phyloP scores from a whole-genome alignment of 2,888 invertebrate genomes.

The Lacanobia wlatinum region DNA sequence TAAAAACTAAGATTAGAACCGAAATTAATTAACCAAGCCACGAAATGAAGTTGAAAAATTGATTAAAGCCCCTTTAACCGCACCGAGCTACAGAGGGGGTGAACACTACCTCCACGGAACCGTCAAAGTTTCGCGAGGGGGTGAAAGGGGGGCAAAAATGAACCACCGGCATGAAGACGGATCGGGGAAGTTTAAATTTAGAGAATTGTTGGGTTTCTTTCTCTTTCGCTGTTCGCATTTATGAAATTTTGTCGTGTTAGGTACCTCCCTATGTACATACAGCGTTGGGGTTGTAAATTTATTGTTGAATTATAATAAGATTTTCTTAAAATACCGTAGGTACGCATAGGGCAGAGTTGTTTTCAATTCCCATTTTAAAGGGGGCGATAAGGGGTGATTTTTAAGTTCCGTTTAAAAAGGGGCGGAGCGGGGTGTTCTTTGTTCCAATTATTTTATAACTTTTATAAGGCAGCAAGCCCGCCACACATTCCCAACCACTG shows the following conservation, averaged over 20 bases:
- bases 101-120: conserved; percentile 78
- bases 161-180: conserved; percentile 78
- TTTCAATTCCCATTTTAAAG: too few relatives aligned
- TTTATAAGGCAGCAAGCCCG: too few relatives aligned
- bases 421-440: too few relatives aligned
- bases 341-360: too few relatives aligned
- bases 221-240: conserved; percentile 32
- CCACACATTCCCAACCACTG: too few relatives aligned
- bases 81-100: conserved; percentile 71
- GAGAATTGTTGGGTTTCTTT: conserved; percentile 69
- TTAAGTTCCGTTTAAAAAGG: too few relatives aligned
- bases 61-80: conserved; percentile 83
- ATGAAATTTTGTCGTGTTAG: conserved; percentile 20
- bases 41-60: conserved; percentile 86
- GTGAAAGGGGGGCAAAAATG: conserved; percentile 76
- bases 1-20: conserved; percentile 65
- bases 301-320: not conserved
- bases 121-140: conserved; percentile 79
- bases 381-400: too few relatives aligned
- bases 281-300: not conserved
- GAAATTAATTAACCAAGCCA: conserved; percentile 77
- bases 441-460: too few relatives aligned
- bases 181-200: conserved; percentile 81
- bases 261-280: not conserved
- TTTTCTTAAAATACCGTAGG: too few relatives aligned